Evolutionary conservation across 2,797 vertebrate species (phyloP).

Genomic region (Myotis daubentonii): DNA sequence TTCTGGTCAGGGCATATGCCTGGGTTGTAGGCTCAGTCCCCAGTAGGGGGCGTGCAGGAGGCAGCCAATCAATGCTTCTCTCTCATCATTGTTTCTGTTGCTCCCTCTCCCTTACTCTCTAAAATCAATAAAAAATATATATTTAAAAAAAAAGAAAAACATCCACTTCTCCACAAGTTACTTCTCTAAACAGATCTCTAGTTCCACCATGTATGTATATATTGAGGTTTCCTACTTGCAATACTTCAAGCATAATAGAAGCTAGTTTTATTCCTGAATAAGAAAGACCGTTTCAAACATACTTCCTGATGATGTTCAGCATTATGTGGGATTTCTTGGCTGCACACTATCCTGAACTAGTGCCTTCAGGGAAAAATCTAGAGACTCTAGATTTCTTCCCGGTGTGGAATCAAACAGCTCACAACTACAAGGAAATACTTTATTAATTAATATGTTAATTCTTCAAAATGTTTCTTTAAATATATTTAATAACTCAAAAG

Average conservation of each 20-base stretch:
- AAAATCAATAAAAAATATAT: too few relatives aligned
- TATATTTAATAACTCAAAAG: not conserved
- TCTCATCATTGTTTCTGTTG: too few relatives aligned
- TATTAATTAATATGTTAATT: not conserved
- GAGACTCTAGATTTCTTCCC: not conserved
- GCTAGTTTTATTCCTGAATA: not conserved
- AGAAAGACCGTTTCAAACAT: not conserved
- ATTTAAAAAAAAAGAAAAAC: too few relatives aligned
- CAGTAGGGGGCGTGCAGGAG: too few relatives aligned
- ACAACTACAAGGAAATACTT: not conserved
- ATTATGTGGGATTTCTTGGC: not conserved
- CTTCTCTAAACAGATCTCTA: not conserved
- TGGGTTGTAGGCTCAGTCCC: too few relatives aligned
- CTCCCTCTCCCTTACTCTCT: too few relatives aligned
- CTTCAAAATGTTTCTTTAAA: conserved; percentile 33
- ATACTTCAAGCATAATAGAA: conserved; percentile 7
- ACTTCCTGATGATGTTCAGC: not conserved
- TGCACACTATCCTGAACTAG: not conserved
- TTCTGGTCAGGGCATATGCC: too few relatives aligned
- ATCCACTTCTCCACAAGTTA: not conserved
- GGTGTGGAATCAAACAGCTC: not conserved
- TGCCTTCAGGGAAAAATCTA: not conserved
- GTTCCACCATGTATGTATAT: not conserved
- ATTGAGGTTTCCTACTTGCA: conserved; percentile 12
- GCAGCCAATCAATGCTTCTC: too few relatives aligned